phyloP scores from a whole-genome alignment of 2,113 vertebrate species.

The Callipepla squamata region DNA sequence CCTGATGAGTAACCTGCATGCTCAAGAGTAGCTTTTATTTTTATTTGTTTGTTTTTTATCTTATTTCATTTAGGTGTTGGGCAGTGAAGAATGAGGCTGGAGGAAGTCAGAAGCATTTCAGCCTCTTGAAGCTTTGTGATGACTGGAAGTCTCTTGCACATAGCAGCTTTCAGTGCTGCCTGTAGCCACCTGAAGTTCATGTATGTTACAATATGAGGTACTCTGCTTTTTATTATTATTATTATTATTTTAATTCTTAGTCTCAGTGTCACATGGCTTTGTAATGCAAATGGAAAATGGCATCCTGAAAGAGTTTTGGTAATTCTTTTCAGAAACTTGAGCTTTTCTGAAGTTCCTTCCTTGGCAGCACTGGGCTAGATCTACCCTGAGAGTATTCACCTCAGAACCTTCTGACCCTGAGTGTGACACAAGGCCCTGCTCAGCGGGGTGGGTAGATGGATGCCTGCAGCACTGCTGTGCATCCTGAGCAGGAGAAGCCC shows the following conservation, averaged over 20 bases:
- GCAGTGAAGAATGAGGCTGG: neutral
- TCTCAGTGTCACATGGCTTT: neutral
- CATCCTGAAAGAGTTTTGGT: neutral
- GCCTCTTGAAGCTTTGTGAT: neutral
- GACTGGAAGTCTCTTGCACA: neutral
- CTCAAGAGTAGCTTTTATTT: neutral
- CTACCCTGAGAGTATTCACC: neutral
- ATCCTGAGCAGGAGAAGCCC: rapidly evolving
- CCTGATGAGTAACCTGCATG: neutral
- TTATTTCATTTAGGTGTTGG: neutral
- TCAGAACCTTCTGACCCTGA: neutral
- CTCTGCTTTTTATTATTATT: neutral
- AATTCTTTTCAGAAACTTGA: neutral
- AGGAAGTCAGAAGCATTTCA: neutral
- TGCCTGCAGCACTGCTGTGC: neutral
- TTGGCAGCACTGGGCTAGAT: neutral
- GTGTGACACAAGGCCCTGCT: neutral
- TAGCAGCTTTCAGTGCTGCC: neutral
- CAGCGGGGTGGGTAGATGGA: neutral
- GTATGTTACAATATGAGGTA: neutral
- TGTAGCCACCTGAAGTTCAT: neutral
- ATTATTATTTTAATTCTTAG: neutral
- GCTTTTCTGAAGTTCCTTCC: neutral
- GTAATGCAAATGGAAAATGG: neutral
- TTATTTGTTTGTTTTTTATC: neutral